These are phyloP conservation scores for Odontocerum albicorne DNA, from an alignment of 2,888 invertebrate genomes.

Conservation along the genomic window DNA sequence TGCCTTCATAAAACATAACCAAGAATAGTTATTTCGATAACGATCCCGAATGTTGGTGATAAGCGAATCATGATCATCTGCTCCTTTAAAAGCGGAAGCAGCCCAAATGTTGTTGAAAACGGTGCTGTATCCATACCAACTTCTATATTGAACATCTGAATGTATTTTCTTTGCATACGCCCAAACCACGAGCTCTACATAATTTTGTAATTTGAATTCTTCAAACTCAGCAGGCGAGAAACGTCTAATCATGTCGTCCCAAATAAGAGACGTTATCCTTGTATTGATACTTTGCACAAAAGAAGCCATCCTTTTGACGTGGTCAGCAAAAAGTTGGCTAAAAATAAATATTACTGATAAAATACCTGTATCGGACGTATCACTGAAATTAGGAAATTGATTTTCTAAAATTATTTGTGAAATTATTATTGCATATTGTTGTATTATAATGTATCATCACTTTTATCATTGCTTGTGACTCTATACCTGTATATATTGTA, in stretches of 20 bases:
- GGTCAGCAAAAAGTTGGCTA: constrained; percentile 63
- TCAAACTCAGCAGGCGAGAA: constrained; percentile 53
- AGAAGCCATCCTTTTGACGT: constrained; percentile 58
- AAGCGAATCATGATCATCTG: constrained; percentile 56
- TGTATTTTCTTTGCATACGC: constrained; percentile 55
- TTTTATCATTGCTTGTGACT: no score
- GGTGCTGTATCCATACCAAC: constrained; percentile 60
- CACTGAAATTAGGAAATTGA: no score
- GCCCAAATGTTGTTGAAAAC: constrained; percentile 75
- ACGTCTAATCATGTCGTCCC: constrained; percentile 80
- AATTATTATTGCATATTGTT: no score
- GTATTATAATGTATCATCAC: no score
- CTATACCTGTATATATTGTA: no score
- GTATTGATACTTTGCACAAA: constrained; percentile 54
- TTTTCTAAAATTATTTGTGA: no score
- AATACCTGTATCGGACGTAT: no score
- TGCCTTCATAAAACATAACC: no score
- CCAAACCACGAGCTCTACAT: constrained; percentile 72
- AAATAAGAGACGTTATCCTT: constrained; percentile 64
- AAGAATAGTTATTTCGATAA: constrained; percentile 70
- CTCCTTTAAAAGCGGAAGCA: constrained; percentile 85
- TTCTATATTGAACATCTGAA: constrained; percentile 41
- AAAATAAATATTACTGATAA: no score
- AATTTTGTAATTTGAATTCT: constrained; percentile 43
- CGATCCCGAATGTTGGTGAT: constrained; percentile 63